Evolutionary conservation across 2,888 invertebrate species (phyloP).

Genomic region (Brachypalpus laphriformis): DNA sequence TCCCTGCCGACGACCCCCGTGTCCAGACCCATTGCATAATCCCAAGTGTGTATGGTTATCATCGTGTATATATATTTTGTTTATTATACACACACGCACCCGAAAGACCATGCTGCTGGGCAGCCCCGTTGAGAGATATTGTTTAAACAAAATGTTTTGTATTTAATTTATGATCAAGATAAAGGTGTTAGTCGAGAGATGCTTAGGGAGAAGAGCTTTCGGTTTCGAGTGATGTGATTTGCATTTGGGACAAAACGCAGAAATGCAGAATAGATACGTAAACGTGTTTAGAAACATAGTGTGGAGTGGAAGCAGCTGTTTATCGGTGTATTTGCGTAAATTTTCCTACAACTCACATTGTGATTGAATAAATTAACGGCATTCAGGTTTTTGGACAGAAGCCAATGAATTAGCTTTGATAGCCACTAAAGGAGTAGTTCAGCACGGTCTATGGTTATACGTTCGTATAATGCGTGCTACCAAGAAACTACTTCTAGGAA

Average conservation of each 20-base stretch:
- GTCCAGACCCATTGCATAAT: neutral
- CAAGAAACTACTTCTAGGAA: no score
- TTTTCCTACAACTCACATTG: neutral
- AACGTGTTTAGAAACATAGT: neutral
- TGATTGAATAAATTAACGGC: neutral
- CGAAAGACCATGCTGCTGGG: neutral
- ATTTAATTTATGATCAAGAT: neutral
- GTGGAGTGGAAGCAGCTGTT: neutral
- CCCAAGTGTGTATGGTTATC: no score
- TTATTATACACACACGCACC: neutral
- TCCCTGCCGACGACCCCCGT: neutral
- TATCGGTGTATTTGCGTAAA: neutral
- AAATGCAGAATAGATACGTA: neutral
- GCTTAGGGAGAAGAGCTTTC: no score
- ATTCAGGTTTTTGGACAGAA: neutral
- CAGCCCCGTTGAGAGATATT: neutral
- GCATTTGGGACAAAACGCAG: neutral
- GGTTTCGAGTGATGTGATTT: neutral
- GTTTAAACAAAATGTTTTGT: constrained; percentile 12
- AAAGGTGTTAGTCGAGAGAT: no score
- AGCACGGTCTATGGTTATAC: neutral
- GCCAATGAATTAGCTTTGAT: neutral
- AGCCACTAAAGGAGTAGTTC: neutral
- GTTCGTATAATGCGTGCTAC: no score
- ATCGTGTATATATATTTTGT: neutral